Percentiles rank a stretch among this genome's conserved stretches.
These are phyloP conservation scores for Genyomyrus donnyi DNA, from an alignment of 2,113 vertebrate species.

Conservation along the genomic window DNA sequence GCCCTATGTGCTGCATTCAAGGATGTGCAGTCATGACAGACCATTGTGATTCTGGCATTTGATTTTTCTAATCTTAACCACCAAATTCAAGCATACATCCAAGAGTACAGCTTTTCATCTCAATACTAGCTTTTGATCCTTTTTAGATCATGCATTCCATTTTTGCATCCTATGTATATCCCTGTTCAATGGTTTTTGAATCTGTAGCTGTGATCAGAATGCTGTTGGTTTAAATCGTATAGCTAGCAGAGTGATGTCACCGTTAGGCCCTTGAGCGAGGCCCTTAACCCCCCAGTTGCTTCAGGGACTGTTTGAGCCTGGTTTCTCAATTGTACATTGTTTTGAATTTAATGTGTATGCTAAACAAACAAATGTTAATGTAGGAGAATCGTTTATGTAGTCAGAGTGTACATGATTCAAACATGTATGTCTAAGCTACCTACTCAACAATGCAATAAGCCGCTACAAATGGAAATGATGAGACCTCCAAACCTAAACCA, in stretches of 20 bases:
- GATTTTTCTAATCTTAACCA: neutral
- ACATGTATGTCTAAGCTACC: neutral
- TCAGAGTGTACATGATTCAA: neutral
- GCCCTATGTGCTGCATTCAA: neutral
- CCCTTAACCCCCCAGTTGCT: neutral
- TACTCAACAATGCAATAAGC: neutral
- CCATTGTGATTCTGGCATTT: neutral
- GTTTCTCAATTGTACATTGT: neutral
- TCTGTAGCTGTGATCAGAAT: neutral
- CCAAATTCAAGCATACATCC: neutral
- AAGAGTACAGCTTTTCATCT: neutral
- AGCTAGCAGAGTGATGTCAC: neutral
- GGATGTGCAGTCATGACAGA: neutral
- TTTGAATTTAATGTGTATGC: neutral
- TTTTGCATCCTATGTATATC: neutral
- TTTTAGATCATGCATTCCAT: neutral
- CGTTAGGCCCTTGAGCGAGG: neutral
- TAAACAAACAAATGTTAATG: neutral
- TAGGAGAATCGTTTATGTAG: neutral
- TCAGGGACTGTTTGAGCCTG: neutral
- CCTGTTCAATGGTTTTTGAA: neutral
- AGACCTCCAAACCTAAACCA: neutral
- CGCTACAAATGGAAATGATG: neutral
- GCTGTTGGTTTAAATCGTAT: neutral
- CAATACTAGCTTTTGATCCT: neutral